These are phyloP conservation scores for Corydoras sp. DNA, from an alignment of 2,113 vertebrate genomes.

Conservation along the genomic window DNA sequence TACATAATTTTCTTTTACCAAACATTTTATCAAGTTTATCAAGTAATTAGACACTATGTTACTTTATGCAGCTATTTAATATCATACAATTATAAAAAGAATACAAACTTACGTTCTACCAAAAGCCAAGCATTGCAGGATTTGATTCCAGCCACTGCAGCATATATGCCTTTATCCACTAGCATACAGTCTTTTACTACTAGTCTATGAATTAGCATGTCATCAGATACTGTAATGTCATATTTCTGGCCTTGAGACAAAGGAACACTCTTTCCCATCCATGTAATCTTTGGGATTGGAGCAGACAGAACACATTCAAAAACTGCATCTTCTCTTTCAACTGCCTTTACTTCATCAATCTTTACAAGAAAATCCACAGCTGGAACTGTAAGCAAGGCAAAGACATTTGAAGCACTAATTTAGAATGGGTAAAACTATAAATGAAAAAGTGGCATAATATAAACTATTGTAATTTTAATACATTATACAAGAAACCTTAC, in stretches of 20 bases:
- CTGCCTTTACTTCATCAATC: conserved; percentile 62
- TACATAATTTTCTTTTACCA: no score
- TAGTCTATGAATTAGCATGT: conserved; percentile 75
- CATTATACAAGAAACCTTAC: conserved; percentile 49
- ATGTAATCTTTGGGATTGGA: conserved; percentile 61
- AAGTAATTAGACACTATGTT: no score
- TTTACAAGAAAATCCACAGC: conserved; percentile 65
- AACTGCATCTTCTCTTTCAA: conserved; percentile 64
- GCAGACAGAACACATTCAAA: conserved; percentile 72
- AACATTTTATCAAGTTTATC: no score
- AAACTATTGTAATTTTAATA: no score
- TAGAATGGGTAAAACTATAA: background rate
- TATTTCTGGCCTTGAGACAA: conserved; percentile 67
- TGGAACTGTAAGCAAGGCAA: conserved; percentile 60
- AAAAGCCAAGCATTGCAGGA: conserved; percentile 79
- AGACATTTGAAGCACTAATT: background rate
- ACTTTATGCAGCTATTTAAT: no score
- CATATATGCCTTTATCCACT: conserved; percentile 78
- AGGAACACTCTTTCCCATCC: conserved; percentile 67
- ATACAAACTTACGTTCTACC: conserved; percentile 70
- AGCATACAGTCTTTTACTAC: conserved; percentile 62
- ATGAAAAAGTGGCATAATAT: no score
- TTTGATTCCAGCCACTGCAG: conserved; percentile 62
- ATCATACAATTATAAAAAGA: background rate
- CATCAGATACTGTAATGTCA: conserved; percentile 67